Percentiles rank a stretch among this genome's conserved stretches.
phyloP scores from a whole-genome alignment of 2,113 vertebrate genomes.

The Falcunculus frontatus region DNA sequence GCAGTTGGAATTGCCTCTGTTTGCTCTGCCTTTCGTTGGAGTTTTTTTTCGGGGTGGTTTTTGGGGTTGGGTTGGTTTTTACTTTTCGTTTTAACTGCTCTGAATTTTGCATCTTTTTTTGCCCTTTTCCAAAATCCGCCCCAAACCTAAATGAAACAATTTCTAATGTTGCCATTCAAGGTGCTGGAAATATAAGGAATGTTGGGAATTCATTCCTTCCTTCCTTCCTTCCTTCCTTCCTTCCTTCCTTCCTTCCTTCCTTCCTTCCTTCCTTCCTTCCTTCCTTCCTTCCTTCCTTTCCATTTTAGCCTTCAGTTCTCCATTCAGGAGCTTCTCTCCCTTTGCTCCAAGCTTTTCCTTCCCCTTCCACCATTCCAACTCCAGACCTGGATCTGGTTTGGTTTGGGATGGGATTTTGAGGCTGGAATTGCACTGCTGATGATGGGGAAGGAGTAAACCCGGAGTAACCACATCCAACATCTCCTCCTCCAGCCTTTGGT shows the following conservation, averaged over 20 bases:
- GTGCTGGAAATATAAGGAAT: not conserved
- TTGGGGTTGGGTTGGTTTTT: not conserved
- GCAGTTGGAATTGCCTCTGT: not conserved
- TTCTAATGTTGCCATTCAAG: not conserved
- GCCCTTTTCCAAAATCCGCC: not conserved
- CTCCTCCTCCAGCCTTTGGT: not conserved
- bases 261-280: no score
- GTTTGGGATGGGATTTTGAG: not conserved
- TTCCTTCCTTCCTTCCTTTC: not conserved
- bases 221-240: no score
- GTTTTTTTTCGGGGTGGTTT: not conserved
- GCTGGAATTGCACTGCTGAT: not conserved
- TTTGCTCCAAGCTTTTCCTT: not conserved
- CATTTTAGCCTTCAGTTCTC: not conserved
- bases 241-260: no score
- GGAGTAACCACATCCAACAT: accelerated
- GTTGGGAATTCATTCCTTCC: no score
- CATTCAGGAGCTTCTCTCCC: not conserved
- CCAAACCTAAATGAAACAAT: not conserved
- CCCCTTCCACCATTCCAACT: not conserved
- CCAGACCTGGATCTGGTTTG: not conserved
- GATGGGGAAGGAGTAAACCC: not conserved
- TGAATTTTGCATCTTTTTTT: no score
- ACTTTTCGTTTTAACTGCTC: no score
- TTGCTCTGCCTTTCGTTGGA: not conserved